phyloP scores from a whole-genome alignment of 2,888 invertebrate species.

The Elegia similella region DNA sequence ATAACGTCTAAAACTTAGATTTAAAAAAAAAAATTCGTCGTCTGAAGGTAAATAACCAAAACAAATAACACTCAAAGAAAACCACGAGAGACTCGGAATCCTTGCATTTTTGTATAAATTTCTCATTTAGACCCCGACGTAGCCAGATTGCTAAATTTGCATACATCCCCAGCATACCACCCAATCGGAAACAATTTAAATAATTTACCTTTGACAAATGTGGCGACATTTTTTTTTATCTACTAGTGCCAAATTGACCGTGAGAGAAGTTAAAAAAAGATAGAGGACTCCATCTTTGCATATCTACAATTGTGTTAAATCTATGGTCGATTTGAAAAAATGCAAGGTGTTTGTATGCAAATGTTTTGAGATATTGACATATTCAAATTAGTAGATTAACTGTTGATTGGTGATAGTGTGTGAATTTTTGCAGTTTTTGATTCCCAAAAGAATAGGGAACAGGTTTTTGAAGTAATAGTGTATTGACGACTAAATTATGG shows the following conservation, averaged over 20 bases:
- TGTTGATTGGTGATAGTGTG: slow-evolving; percentile 50
- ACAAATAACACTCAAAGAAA: slow-evolving; percentile 27
- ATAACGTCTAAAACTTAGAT: background rate
- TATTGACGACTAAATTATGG: slow-evolving; percentile 11
- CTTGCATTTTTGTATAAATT: slow-evolving; percentile 71
- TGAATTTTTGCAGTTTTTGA: slow-evolving; percentile 45
- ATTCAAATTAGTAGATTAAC: slow-evolving; percentile 51
- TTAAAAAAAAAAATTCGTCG: too few relatives aligned
- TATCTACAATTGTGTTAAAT: slow-evolving; percentile 32
- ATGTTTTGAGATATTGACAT: slow-evolving; percentile 47
- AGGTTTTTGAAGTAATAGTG: slow-evolving; percentile 24
- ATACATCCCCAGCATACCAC: slow-evolving; percentile 49
- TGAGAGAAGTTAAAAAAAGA: slow-evolving; percentile 40
- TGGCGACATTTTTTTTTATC: slow-evolving; percentile 47
- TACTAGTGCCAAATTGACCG: slow-evolving; percentile 65
- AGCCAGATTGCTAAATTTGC: slow-evolving; percentile 67
- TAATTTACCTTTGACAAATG: slow-evolving; percentile 70
- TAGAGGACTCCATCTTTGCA: slow-evolving; percentile 35
- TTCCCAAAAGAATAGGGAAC: slow-evolving; percentile 48
- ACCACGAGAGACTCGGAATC: slow-evolving; percentile 36
- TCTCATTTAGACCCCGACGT: slow-evolving; percentile 68
- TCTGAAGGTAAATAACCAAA: background rate
- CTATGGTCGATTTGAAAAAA: slow-evolving; percentile 25
- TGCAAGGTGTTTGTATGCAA: slow-evolving; percentile 41
- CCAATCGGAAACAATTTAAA: slow-evolving; percentile 62